Base-by-base conservation (phyloP, 2,113 vertebrate species). In the Phycodurus eques region DNA sequence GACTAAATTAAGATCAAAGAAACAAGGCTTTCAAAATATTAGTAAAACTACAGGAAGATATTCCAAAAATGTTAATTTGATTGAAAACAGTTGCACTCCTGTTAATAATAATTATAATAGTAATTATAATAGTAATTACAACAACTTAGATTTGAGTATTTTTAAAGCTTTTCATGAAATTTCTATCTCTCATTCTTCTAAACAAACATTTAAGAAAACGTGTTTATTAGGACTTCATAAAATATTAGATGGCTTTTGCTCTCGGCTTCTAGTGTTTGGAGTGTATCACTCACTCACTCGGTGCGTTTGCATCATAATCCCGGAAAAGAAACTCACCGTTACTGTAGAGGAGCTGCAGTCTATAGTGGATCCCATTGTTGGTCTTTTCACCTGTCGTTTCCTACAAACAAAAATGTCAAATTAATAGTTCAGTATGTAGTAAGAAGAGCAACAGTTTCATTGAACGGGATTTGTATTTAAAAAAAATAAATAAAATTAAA, bases 301-400 rank as follows among this genome's bases (percentile, higher is more conserved):
- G 43, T 79, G 77, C 59, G 46, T 49, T 49, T 76, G 51, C 68
- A 84, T 74, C 74, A 74, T 77, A 80, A 87, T 44, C n/a, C 69
- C 80, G 69, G 67, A 65, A 71, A 33, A 46, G 19, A 60, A 75
- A 80, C 90, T 94, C 92, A 98, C 97, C 97, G 70, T 99, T 99
- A 90, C 97, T 98, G 94, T 98, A 99, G 82, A 99, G 96, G 51
- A 98, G 96, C 90, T 99, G 97, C 15, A 99, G 93, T 90, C 96
- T 95, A 90, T 99, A 99, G 92, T 99, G 97, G 86, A 99, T 99
- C 74, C 97, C 97, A 88, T 99, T 99, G 94, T 99, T 99, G 88
- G 97, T 99, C 94, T 98, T 99, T 93, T 99, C 97, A 81, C 94
- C 97, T 89, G 94, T 95, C 84, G 95, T 94, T 94, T 99, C 97